Evolutionary conservation across 2,113 vertebrate genomes (phyloP), one percentile per base, ranked within the genome.

Genomic region (Micronycteris hirsuta): DNA sequence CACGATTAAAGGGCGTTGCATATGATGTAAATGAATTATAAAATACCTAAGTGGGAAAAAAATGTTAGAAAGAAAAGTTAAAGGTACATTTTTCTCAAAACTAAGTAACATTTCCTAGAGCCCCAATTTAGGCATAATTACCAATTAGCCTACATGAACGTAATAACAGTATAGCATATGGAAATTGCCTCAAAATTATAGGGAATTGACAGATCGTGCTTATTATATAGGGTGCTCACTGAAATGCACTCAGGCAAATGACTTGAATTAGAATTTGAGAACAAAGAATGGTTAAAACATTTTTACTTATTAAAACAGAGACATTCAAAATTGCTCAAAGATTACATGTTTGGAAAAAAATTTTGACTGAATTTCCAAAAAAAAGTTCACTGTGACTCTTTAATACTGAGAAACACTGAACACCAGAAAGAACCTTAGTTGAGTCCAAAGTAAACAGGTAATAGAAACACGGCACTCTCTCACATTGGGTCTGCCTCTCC

Each of bases 61-160:
- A 71, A 56, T 0, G 1, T 33, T 78, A 47, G 84, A 38, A 22
- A 97, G 70, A 7, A 47, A 95, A 97, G 88, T 45, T 76, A 67
- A 3, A 61, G 56, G 71, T 92, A 97, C 49, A 74, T 83, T 95
- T 97, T 95, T 43, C 58, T 80, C 36, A 49, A 91, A 41, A 96
- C 43, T 86, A 94, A 93, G 11, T 86, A 93, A 78, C 38, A 85
- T 91, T 97, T 97, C 81, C 26, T 33, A 70, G 71, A 84, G 76
- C 6, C 1, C 19, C 7, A 78, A 73, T 97, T 97, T 77, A 94
- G 41, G 0, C 11, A 73, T 96, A 96, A 98, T 97, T 94, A 84
- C 43, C 95, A 83, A 95, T 96, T 87, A 97, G 2, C n/a, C 13
- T 95, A 33, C 14, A 94, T 93, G 68, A 97, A 89, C 52, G 76